Conservation (phyloP, 2,797 vertebrate genomes). For the Hoplostethus atlanticus region DNA sequence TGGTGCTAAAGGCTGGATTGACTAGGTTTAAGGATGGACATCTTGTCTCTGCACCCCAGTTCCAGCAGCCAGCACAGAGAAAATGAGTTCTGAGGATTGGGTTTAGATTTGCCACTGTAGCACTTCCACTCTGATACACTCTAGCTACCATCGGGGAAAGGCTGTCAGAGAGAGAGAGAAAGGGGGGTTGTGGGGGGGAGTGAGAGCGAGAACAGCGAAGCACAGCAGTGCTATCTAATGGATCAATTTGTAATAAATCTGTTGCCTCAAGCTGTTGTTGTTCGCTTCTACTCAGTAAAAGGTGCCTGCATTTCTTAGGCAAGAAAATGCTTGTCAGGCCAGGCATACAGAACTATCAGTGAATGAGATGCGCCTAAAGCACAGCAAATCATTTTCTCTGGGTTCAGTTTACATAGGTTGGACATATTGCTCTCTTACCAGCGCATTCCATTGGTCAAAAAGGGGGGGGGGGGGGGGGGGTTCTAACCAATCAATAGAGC, state of each 20-base stretch:
- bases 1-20: constrained; percentile 59
- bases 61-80: constrained; percentile 69
- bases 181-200: background rate
- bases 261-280: constrained; percentile 88
- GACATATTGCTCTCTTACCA: constrained; percentile 64
- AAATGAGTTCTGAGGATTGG: constrained; percentile 83
- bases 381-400: constrained; percentile 76
- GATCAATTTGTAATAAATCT: constrained; percentile 92
- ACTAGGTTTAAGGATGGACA: constrained; percentile 75
- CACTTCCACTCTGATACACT: constrained; percentile 81
- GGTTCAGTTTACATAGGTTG: constrained; percentile 72
- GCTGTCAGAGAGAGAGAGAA: constrained; percentile 70
- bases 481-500: constrained; percentile 68
- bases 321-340: constrained; percentile 82
- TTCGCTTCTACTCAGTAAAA: constrained; percentile 84
- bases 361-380: constrained; percentile 76
- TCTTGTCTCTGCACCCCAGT: constrained; percentile 64
- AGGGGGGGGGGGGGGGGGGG: constrained; percentile 7
- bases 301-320: constrained; percentile 83
- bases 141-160: constrained; percentile 75
- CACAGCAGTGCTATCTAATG: constrained; percentile 86
- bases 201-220: constrained; percentile 78
- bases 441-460: constrained; percentile 64
- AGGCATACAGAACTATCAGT: constrained; percentile 80
- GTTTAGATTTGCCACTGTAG: constrained; percentile 84